Percentiles rank a stretch among this genome's conserved stretches.
Evolutionary conservation across 2,113 vertebrate genomes (phyloP).

Genomic region (Alectura lathami): DNA sequence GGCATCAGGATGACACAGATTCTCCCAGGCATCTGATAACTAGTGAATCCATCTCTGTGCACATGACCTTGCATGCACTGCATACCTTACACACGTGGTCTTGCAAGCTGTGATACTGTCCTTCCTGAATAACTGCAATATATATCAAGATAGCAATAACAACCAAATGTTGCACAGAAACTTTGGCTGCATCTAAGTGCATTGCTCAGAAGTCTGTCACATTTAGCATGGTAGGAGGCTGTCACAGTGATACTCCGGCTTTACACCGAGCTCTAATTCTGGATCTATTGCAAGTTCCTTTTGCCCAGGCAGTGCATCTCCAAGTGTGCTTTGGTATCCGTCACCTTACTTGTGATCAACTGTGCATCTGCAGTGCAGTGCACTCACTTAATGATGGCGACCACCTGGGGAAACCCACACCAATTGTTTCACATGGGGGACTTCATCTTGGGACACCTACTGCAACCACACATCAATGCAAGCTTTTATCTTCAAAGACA

Average conservation of each 20-base stretch:
- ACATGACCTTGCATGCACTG: fast-evolving
- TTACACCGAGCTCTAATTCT: background rate
- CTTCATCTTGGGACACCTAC: background rate
- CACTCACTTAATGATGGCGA: background rate
- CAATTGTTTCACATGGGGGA: background rate
- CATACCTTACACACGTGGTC: background rate
- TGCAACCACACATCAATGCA: background rate
- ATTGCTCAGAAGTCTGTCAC: background rate
- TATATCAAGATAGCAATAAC: background rate
- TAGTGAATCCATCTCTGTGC: background rate
- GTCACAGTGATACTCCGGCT: background rate
- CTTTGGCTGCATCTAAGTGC: background rate
- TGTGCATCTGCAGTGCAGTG: background rate
- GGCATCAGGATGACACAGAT: background rate
- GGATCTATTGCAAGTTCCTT: background rate
- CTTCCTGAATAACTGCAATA: background rate
- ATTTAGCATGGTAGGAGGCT: background rate
- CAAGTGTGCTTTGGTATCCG: background rate
- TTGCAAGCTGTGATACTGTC: background rate
- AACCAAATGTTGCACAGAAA: background rate
- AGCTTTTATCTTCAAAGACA: background rate
- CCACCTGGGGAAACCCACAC: background rate
- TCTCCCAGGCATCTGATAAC: background rate
- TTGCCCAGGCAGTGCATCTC: background rate
- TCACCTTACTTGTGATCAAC: background rate